Evolutionary conservation across 2,888 invertebrate species (phyloP).

Genomic region (Hipparchia semele): DNA sequence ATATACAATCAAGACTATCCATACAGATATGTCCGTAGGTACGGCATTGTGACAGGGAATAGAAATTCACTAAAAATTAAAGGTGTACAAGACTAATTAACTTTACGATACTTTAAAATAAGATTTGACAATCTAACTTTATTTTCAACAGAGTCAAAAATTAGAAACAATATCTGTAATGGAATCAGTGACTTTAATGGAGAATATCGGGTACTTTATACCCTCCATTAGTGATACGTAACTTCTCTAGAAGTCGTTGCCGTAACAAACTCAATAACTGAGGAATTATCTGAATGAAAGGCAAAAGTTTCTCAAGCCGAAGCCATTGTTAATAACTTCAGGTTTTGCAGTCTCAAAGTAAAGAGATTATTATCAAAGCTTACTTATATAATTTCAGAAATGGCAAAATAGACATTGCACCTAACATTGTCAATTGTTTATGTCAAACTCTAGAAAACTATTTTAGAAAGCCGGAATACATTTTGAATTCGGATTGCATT

Average conservation of each 20-base stretch:
- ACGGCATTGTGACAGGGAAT: too few relatives aligned
- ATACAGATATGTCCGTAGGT: too few relatives aligned
- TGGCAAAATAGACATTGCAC: not conserved
- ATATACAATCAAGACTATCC: too few relatives aligned
- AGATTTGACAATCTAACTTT: too few relatives aligned
- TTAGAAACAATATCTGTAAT: not conserved
- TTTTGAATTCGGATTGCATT: too few relatives aligned
- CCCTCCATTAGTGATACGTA: not conserved
- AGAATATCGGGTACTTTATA: not conserved
- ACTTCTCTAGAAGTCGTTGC: not conserved
- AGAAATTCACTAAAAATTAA: too few relatives aligned
- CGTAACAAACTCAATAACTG: slow-evolving; percentile 13
- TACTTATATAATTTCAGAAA: slow-evolving; percentile 5
- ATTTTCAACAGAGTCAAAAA: not conserved
- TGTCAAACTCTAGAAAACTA: too few relatives aligned
- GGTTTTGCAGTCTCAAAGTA: slow-evolving; percentile 17
- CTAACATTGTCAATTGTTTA: too few relatives aligned
- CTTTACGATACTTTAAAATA: too few relatives aligned
- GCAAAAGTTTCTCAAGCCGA: slow-evolving; percentile 23
- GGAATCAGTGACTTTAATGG: not conserved
- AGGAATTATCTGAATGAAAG: slow-evolving; percentile 12
- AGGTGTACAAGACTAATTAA: too few relatives aligned
- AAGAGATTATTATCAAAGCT: slow-evolving; percentile 11
- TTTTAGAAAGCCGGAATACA: too few relatives aligned
- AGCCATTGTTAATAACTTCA: slow-evolving; percentile 23